Conservation (phyloP, 1,140 invertebrate genomes). For the Araneus ventricosus region DNA sequence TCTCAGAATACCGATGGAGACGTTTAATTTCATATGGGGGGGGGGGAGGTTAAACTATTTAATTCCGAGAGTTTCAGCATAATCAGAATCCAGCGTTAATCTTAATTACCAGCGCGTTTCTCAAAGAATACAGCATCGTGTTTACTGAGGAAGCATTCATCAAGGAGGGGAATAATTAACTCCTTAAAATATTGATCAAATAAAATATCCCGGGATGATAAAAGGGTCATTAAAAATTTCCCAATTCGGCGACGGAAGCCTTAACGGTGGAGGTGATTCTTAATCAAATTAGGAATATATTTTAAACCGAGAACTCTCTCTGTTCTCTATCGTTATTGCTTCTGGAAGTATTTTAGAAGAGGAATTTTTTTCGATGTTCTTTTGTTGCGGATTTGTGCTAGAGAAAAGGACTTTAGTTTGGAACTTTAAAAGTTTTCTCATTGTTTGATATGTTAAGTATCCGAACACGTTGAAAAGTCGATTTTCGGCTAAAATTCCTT, state of each 20-base stretch:
- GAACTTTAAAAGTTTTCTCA: background rate
- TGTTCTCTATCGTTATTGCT: background rate
- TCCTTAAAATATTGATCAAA: conserved; percentile 44
- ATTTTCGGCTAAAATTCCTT: too few relatives aligned
- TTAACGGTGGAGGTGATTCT: background rate
- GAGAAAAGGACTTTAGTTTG: background rate
- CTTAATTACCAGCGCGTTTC: conserved; percentile 47
- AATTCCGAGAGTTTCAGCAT: conserved; percentile 24
- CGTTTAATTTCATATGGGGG: too few relatives aligned
- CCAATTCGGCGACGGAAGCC: conserved; percentile 6
- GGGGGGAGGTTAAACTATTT: background rate
- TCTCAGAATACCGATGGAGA: too few relatives aligned
- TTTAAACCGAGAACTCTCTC: background rate
- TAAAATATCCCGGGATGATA: conserved; percentile 27
- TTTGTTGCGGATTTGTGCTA: background rate
- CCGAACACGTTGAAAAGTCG: too few relatives aligned
- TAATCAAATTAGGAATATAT: conserved; percentile 39
- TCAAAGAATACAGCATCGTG: conserved; percentile 36
- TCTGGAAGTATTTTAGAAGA: background rate
- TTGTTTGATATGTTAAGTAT: too few relatives aligned
- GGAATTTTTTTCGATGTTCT: too few relatives aligned
- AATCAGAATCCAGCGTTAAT: conserved; percentile 45
- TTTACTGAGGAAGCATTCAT: conserved; percentile 51
- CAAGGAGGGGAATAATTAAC: conserved; percentile 29
- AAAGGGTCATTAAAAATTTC: conserved; percentile 30